phyloP scores from a whole-genome alignment of 2,888 invertebrate genomes.

The Synanthedon myopaeformis region DNA sequence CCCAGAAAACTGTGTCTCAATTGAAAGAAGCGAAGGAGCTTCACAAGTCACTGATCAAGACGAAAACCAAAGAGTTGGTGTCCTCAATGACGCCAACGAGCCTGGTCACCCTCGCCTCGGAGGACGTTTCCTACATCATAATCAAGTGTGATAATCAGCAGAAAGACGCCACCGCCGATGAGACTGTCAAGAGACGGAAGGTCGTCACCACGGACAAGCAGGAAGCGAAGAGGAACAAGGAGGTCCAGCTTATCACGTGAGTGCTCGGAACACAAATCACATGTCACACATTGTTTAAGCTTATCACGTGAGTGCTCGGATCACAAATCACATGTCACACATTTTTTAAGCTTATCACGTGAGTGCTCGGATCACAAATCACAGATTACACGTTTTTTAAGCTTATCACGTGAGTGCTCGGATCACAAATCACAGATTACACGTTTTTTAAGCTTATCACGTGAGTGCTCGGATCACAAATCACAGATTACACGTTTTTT shows the following conservation, averaged over 20 bases:
- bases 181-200: not conserved
- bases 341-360: no score
- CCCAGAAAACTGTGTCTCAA: no score
- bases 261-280: slow-evolving; percentile 8
- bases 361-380: not conserved
- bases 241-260: slow-evolving; percentile 31
- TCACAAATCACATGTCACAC: no score
- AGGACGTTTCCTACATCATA: slow-evolving; percentile 59
- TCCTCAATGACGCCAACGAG: slow-evolving; percentile 29
- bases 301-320: no score
- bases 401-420: no score
- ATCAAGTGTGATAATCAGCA: slow-evolving; percentile 21
- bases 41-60: slow-evolving; percentile 10
- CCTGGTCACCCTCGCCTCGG: slow-evolving; percentile 28
- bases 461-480: slow-evolving; percentile 19
- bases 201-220: slow-evolving; percentile 7
- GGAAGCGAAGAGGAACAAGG: slow-evolving; percentile 12
- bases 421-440: no score
- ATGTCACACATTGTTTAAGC: no score
- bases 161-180: not conserved
- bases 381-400: not conserved
- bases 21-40: not conserved
- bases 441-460: slow-evolving; percentile 20
- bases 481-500: not conserved
- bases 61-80: slow-evolving; percentile 23